These are phyloP conservation scores for Ladona fulva DNA, from an alignment of 1,140 invertebrate species.

Conservation along the genomic window DNA sequence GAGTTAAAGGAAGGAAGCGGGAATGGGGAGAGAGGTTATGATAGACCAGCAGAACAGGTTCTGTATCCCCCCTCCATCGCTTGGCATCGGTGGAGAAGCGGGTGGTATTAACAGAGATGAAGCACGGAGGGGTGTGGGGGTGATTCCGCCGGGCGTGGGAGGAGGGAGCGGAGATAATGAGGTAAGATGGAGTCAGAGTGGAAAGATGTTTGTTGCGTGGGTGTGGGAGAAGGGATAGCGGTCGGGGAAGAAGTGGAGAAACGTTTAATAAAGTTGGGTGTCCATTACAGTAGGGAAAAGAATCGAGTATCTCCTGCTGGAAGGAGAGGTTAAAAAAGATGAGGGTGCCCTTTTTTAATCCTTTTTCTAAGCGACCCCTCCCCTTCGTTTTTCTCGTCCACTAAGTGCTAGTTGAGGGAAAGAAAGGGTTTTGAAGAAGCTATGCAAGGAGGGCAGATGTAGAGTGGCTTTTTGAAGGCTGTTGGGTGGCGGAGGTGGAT, in stretches of 20 bases:
- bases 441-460: too few species aligned
- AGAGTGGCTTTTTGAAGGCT: too few species aligned
- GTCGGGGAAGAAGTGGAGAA: not conserved
- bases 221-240: not conserved
- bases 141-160: too few species aligned
- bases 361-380: too few species aligned
- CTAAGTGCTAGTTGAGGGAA: too few species aligned
- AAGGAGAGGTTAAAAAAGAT: too few species aligned
- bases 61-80: not conserved
- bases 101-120: not conserved
- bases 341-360: too few species aligned
- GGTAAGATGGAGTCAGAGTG: not conserved
- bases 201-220: not conserved
- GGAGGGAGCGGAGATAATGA: not conserved
- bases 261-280: conserved; percentile 1
- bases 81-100: not conserved
- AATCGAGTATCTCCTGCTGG: too few species aligned
- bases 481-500: too few species aligned
- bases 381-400: too few species aligned
- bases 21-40: not conserved
- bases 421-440: too few species aligned
- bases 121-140: not conserved
- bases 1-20: not conserved
- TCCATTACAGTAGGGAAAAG: not conserved
- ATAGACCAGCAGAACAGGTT: not conserved